A percentile compares a stretch with the other conserved stretches of the same genome.
These are phyloP conservation scores for Diplazon laetatorius DNA, from an alignment of 2,888 invertebrate genomes.

Conservation along the genomic window DNA sequence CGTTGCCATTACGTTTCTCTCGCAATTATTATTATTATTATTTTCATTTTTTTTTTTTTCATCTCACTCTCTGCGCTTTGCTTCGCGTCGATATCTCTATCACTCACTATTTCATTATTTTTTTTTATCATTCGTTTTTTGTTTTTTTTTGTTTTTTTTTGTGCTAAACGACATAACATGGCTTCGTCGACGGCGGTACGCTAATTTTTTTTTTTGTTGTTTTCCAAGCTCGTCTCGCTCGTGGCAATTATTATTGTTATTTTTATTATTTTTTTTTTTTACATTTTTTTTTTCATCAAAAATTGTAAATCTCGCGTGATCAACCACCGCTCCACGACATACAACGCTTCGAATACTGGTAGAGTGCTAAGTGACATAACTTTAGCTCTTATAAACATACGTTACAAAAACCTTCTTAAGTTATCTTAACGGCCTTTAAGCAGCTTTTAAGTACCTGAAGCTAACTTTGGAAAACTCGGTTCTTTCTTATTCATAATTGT, in stretches of 20 bases:
- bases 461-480: constrained; percentile 78
- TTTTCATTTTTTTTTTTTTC: too few species aligned
- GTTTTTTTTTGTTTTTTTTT: constrained; percentile 37
- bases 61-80: constrained; percentile 7
- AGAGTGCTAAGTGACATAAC: constrained; percentile 69
- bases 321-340: constrained; percentile 70
- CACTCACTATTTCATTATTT: constrained; percentile 24
- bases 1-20: constrained; percentile 48
- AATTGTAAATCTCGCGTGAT: constrained; percentile 53
- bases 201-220: constrained; percentile 50
- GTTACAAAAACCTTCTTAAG: constrained; percentile 79
- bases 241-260: too few species aligned
- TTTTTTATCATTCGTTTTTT: constrained; percentile 16
- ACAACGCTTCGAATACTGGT: constrained; percentile 80
- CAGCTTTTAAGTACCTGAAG: constrained; percentile 81
- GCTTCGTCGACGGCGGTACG: constrained; percentile 64
- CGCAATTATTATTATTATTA: too few species aligned
- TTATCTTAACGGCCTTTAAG: constrained; percentile 79
- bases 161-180: constrained; percentile 62
- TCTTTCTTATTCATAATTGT: constrained; percentile 66
- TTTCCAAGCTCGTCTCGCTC: constrained; percentile 37
- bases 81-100: constrained; percentile 14
- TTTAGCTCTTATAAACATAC: constrained; percentile 80
- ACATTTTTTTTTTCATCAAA: constrained; percentile 56
- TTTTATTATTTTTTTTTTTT: too few species aligned